Base-by-base conservation (phyloP, 1,140 invertebrate species). In the Leptinotarsa lineolata region DNA sequence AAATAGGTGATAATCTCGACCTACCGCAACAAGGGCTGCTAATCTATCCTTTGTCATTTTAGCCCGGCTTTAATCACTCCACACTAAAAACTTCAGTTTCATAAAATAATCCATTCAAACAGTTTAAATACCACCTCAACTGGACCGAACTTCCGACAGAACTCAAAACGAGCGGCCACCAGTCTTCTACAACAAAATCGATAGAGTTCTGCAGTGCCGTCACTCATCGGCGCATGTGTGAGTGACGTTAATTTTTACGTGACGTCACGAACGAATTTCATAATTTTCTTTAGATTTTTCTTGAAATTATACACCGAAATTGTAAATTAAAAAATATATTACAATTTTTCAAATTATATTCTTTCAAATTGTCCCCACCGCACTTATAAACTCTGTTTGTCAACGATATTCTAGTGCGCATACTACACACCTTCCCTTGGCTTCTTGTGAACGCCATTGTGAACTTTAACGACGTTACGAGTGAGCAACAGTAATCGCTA, bases 31-130 rank as follows among this genome's bases (percentile, higher is more conserved):
- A 81, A 97, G 90, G 85, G 95, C 95, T 89, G 95, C 94, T 91
- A 98, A 94, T 92, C 95, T 95, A 91, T 98, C 95, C 91, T 97
- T 98, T 86, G 95, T 97, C 96, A 97, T 97, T 87, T 88, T 92
- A 87, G 88, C 86, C 85, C 87, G 84, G 85, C 84, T 86, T 86
- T 86, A 86, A 87, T 85, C 82, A 85, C 89, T 88, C 87, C 87
- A 86, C 85, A 86, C 86, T 83, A 85, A 86, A 86, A 86, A 85
- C 84, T 87, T 86, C 86, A 85, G 84, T 85, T 86, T 88, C 86
- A 86, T 86, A 88, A 88, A 88, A 89, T 89, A 91, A 91, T 92
- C 90, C 90, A 92, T 92, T 91, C 90, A 92, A 91, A 85, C 87
- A 87, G 88, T 88, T 89, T 88, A 86, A 91, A 89, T 88, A 87